Evolutionary conservation across 2,888 invertebrate genomes (phyloP).

Genomic region (Meloe dianella): DNA sequence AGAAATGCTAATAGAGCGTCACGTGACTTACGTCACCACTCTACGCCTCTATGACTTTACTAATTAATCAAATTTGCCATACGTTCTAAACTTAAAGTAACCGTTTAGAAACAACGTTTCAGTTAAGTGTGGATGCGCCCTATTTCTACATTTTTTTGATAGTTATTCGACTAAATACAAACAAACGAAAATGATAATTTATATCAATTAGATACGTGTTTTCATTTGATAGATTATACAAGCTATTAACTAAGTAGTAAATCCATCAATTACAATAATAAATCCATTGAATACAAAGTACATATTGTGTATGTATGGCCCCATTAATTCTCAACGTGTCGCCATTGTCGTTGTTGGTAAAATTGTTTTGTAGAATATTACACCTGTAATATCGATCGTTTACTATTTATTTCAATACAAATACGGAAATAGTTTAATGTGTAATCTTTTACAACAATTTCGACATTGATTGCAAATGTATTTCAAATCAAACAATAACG

Average conservation of each 20-base stretch:
- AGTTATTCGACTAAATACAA: too few species aligned
- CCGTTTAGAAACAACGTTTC: too few species aligned
- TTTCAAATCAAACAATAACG: too few species aligned
- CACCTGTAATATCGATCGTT: conserved; percentile 5
- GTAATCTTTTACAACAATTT: not conserved
- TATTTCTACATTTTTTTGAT: too few species aligned
- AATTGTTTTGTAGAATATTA: not conserved
- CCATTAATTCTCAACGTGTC: not conserved
- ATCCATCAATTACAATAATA: conserved; percentile 1
- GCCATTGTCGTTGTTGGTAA: not conserved
- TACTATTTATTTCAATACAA: not conserved
- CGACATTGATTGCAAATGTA: too few species aligned
- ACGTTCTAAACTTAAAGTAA: too few species aligned
- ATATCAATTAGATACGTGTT: not conserved
- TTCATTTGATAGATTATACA: not conserved
- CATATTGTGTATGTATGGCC: not conserved
- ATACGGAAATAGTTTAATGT: not conserved
- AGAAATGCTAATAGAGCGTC: too few species aligned
- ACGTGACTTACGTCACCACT: too few species aligned
- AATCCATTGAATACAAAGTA: not conserved
- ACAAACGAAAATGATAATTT: too few species aligned
- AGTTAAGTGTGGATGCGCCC: too few species aligned
- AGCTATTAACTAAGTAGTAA: not conserved
- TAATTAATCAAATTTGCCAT: too few species aligned
- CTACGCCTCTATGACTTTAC: too few species aligned